phyloP scores from a whole-genome alignment of 1,140 invertebrate species.

The Zaprionus camerounensis region DNA sequence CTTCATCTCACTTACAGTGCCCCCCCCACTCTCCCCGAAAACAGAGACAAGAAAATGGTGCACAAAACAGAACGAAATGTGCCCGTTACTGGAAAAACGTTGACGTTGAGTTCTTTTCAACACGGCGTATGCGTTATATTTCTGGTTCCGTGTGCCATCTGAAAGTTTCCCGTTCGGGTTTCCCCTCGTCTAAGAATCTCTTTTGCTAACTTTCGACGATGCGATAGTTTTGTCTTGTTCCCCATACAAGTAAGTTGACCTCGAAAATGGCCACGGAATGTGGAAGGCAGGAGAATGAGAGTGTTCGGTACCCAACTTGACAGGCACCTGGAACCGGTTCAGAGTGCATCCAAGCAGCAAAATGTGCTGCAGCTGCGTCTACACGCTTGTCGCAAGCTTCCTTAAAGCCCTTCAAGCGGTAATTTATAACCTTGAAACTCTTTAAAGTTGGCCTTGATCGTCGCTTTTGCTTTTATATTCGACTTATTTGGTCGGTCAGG shows the following conservation, averaged over 20 bases:
- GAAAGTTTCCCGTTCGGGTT: conserved; percentile 54
- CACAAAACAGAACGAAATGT: conserved; percentile 1
- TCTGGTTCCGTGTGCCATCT: conserved; percentile 23
- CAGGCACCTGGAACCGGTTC: conserved; percentile 50
- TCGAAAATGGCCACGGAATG: conserved; percentile 39
- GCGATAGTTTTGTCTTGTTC: conserved; percentile 8
- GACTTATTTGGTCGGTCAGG: conserved; percentile 19
- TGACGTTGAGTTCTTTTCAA: conserved; percentile 48
- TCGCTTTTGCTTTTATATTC: conserved; percentile 28
- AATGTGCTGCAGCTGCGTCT: conserved; percentile 34
- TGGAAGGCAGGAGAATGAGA: conserved; percentile 13
- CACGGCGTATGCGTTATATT: conserved; percentile 65
- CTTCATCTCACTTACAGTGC: background rate
- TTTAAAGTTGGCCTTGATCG: conserved; percentile 70
- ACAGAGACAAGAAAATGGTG: conserved; percentile 13
- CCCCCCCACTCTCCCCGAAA: background rate
- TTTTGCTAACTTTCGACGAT: background rate
- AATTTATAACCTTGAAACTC: conserved; percentile 78
- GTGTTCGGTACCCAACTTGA: background rate
- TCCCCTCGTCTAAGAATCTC: background rate
- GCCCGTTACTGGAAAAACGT: conserved; percentile 36
- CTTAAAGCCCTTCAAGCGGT: conserved; percentile 48
- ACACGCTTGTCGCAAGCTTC: conserved; percentile 44
- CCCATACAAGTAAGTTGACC: conserved; percentile 45
- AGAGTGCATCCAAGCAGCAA: background rate